Conservation (phyloP, 2,888 invertebrate species). For the Diarsia rubi region DNA sequence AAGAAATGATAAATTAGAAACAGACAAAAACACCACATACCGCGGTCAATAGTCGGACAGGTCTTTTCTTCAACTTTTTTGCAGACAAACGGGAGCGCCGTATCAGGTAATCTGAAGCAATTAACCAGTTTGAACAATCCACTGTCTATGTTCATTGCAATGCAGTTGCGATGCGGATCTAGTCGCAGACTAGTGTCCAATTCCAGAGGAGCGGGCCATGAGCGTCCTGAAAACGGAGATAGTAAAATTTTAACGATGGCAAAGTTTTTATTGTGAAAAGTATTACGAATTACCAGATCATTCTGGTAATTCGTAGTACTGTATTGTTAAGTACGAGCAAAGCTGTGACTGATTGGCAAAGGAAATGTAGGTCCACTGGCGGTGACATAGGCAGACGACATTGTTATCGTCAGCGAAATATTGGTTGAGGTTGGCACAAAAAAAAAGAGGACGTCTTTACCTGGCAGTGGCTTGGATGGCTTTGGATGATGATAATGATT, state of each 20-base stretch:
- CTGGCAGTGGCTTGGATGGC: too few species aligned
- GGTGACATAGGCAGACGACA: neutral
- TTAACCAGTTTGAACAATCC: constrained; percentile 38
- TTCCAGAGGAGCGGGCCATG: constrained; percentile 30
- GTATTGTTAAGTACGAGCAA: neutral
- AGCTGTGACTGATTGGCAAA: neutral
- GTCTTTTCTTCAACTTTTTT: constrained; percentile 61
- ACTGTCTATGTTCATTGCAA: constrained; percentile 59
- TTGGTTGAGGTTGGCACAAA: neutral
- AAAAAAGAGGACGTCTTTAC: neutral
- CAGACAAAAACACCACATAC: constrained; percentile 38
- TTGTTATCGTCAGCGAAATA: neutral
- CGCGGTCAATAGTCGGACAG: constrained; percentile 68
- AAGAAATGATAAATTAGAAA: neutral
- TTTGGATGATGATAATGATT: neutral
- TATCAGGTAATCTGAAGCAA: constrained; percentile 7
- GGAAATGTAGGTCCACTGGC: neutral
- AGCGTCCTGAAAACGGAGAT: constrained; percentile 34
- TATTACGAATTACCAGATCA: too few species aligned
- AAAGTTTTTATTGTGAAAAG: too few species aligned
- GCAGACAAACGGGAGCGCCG: constrained; percentile 58
- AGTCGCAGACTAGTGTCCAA: neutral
- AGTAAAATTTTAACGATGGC: neutral
- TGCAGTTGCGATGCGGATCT: constrained; percentile 22
- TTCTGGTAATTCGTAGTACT: neutral